Conservation (phyloP, 2,113 vertebrate species). For the Maylandia zebra region DNA sequence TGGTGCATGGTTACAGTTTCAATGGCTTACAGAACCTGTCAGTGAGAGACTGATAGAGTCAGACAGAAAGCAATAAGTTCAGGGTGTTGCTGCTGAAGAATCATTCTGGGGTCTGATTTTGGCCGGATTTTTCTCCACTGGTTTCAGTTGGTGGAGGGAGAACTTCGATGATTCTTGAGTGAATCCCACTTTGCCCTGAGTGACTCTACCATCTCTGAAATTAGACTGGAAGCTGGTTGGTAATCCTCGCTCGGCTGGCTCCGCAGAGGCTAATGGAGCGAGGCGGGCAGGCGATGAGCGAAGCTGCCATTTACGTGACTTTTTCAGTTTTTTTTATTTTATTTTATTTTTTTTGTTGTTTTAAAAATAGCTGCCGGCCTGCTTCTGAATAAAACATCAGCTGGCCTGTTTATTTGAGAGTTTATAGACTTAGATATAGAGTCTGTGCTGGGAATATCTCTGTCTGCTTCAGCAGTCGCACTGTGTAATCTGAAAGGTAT, state of each 20-base stretch:
- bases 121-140: not conserved
- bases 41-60: not conserved
- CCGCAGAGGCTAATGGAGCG: slow-evolving; percentile 33
- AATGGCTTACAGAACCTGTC: not conserved
- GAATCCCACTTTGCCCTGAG: slow-evolving; percentile 9
- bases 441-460: not conserved
- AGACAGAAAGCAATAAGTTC: not conserved
- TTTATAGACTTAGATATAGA: not conserved
- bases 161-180: slow-evolving; percentile 20
- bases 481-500: not conserved
- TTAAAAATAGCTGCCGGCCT: slow-evolving; percentile 35
- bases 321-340: not conserved
- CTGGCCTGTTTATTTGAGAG: not conserved
- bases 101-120: not conserved
- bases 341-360: not conserved
- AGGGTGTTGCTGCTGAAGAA: not conserved
- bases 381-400: slow-evolving; percentile 50
- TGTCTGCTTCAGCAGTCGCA: not conserved
- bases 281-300: not conserved
- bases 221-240: slow-evolving; percentile 1
- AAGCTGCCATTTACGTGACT: slow-evolving; percentile 31
- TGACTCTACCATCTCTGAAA: slow-evolving; percentile 33
- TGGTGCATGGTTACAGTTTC: not conserved
- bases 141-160: not conserved
- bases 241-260: slow-evolving; percentile 14